These are phyloP conservation scores for Phaethon lepturus DNA, from an alignment of 2,113 vertebrate genomes.

Conservation along the genomic window DNA sequence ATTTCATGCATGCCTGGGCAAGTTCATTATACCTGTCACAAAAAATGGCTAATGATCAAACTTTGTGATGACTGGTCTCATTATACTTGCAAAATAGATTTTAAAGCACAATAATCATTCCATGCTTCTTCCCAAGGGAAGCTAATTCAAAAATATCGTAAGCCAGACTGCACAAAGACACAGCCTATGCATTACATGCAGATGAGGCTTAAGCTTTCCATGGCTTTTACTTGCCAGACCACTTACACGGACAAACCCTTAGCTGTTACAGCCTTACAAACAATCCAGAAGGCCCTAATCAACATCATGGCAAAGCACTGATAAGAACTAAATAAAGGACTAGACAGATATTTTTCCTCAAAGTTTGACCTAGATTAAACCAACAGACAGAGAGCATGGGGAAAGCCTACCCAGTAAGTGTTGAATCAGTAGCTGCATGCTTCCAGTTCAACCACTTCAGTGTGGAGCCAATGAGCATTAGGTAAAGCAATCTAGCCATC, in stretches of 20 bases:
- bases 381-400: background rate
- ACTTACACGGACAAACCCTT: background rate
- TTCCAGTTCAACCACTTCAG: background rate
- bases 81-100: background rate
- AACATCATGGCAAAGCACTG: background rate
- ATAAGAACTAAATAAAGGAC: background rate
- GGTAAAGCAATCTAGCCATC: background rate
- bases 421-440: background rate
- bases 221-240: background rate
- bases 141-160: background rate
- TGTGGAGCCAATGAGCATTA: background rate
- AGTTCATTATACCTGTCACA: background rate
- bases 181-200: background rate
- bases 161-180: background rate
- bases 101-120: background rate
- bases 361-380: background rate
- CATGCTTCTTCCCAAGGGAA: background rate
- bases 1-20: background rate
- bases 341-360: background rate
- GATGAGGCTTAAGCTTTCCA: background rate
- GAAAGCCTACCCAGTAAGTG: background rate
- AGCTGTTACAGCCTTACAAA: background rate
- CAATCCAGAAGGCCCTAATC: background rate
- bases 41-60: background rate
- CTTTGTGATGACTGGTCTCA: rapidly evolving